These are phyloP conservation scores for Hydropotes inermis DNA, from an alignment of 2,113 vertebrate genomes.

Conservation along the genomic window DNA sequence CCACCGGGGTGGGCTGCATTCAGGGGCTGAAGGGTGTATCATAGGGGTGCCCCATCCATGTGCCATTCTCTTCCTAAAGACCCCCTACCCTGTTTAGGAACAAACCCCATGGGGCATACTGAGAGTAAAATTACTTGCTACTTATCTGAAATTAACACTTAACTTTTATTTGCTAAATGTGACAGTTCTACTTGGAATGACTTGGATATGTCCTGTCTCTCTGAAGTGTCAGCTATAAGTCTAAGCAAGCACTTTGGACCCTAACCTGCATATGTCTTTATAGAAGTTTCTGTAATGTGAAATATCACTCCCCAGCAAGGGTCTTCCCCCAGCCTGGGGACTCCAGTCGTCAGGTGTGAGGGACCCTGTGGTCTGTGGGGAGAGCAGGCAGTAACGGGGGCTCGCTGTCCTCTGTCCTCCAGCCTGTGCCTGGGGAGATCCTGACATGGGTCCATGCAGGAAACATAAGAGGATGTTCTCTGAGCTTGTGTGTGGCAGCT, in stretches of 20 bases:
- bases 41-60: background rate
- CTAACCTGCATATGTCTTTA: too few relatives aligned
- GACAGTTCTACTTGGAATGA: background rate
- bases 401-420: background rate
- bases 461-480: background rate
- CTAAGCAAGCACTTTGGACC: too few relatives aligned
- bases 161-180: background rate
- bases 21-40: background rate
- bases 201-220: background rate
- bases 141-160: background rate
- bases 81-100: background rate
- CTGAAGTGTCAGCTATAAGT: too few relatives aligned
- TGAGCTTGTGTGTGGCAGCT: background rate
- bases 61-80: background rate
- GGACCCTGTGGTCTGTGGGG: too few relatives aligned
- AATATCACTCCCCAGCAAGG: rapidly evolving
- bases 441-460: background rate
- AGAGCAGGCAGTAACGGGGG: background rate
- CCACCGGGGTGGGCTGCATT: background rate
- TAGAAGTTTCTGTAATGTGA: background rate
- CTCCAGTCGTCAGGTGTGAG: background rate
- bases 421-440: background rate
- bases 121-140: background rate
- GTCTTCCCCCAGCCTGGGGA: background rate
- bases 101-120: too few relatives aligned